Conservation (phyloP, 2,113 vertebrate species). For the Hoplias malabaricus region DNA sequence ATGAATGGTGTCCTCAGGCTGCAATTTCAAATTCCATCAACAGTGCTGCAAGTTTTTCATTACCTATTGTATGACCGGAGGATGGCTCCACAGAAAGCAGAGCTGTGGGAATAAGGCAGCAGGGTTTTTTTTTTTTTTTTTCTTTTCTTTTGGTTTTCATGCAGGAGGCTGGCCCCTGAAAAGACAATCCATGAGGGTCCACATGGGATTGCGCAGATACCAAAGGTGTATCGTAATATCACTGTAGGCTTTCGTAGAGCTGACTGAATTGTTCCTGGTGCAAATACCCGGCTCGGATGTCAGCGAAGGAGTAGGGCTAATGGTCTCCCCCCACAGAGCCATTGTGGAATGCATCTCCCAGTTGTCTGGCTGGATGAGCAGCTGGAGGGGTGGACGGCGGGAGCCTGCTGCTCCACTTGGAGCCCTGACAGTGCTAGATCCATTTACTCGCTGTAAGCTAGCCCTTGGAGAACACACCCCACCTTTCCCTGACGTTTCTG, state of each 20-base stretch:
- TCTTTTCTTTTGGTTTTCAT: not conserved
- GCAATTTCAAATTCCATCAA: constrained; percentile 41
- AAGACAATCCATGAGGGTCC: not conserved
- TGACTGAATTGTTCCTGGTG: constrained; percentile 20
- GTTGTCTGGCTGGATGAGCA: constrained; percentile 46
- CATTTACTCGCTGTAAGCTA: not conserved
- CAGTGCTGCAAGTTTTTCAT: constrained; percentile 31
- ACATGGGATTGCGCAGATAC: not conserved
- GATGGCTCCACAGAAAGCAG: constrained; percentile 17
- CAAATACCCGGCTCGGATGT: constrained; percentile 37
- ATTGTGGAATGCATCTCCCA: constrained; percentile 36
- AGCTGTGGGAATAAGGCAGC: not conserved
- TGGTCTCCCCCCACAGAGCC: constrained; percentile 21
- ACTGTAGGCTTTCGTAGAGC: not conserved
- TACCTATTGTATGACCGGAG: constrained; percentile 35
- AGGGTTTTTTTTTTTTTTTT: not conserved
- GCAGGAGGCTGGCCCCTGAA: not conserved
- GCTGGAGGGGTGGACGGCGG: constrained; percentile 7
- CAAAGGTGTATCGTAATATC: constrained; percentile 8
- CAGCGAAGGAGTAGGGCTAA: constrained; percentile 34
- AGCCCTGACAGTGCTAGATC: constrained; percentile 12
- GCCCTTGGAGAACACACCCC: not conserved
- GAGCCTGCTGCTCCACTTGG: constrained; percentile 19
- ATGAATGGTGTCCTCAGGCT: constrained; percentile 34
- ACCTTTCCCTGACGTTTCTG: not conserved